Evolutionary conservation across 2,888 invertebrate genomes (phyloP), one percentile per base, ranked within the genome.

Genomic region (Netelia fuscicornis): DNA sequence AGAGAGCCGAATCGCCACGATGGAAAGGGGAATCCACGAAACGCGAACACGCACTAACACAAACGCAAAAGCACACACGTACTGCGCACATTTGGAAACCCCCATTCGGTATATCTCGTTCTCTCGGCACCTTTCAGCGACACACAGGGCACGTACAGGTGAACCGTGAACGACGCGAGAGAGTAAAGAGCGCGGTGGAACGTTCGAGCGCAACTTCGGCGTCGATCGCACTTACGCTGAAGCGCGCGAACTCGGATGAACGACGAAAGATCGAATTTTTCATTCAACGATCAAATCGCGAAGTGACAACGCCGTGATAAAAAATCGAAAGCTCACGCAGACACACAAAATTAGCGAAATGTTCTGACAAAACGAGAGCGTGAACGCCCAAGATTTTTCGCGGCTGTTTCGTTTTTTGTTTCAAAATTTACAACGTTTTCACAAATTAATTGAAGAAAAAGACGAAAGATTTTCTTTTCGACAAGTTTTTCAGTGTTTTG

Each of bases 191-290:
- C 58, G 25, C 56, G 67, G 56, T 48, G 42, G n/a, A 56, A 68
- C 58, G 68, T 76, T 68, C 48, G 68, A 44, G 8, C 77, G 30
- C 17, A 52, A 20, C n/a, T 8, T 54, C 44, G 48, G 60, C 23
- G 25, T 44, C 77, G 52, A 48, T 48, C 58, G 48, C 44, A 54
- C 77, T 77, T 68, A 68, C 48, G 68, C 48, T 48, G 13, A 68
- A 77, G 67, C 67, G 67, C 68, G 77, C 77, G 13, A 25, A 76
- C 75, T 68, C 48, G 37, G 78, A 70, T 64, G 60, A 20, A 56
- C 62, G 37, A 30, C 25, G 42, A 13, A 56, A 65, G 62, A 78
- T 54, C 42, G n/a, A 52, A 3, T 25, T 60, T 56, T 37, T 30
- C 30, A 30, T 5, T 30, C 5, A 5, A 30, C 30, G 5, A 30